Conservation (phyloP, 2,888 invertebrate genomes). For the Leucoma salicis region DNA sequence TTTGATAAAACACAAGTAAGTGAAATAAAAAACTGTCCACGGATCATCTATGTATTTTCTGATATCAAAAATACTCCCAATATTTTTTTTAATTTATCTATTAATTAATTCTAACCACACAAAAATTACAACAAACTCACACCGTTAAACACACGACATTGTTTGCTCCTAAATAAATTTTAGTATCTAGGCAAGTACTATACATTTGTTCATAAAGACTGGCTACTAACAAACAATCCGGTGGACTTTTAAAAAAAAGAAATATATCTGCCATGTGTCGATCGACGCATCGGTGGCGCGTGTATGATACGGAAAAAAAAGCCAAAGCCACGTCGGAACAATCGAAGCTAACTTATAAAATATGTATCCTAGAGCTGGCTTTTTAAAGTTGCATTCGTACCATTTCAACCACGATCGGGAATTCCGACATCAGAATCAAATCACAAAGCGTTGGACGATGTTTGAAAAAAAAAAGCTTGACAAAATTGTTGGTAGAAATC, state of each 20-base stretch:
- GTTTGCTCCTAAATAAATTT: constrained; percentile 15
- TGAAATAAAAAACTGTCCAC: too few species aligned
- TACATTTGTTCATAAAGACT: constrained; percentile 40
- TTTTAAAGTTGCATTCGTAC: constrained; percentile 71
- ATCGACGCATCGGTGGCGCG: constrained; percentile 67
- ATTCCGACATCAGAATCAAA: constrained; percentile 61
- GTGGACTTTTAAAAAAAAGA: constrained; percentile 56
- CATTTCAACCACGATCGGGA: constrained; percentile 76
- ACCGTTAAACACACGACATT: too few species aligned
- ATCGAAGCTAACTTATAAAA: constrained; percentile 81
- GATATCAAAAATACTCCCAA: too few species aligned
- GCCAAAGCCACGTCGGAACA: constrained; percentile 69
- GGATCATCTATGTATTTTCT: too few species aligned
- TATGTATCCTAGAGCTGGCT: constrained; percentile 73
- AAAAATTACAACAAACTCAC: too few species aligned
- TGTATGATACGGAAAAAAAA: constrained; percentile 62
- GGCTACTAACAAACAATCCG: constrained; percentile 60
- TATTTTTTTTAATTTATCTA: too few species aligned
- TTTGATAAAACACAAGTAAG: too few species aligned
- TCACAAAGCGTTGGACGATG: constrained; percentile 39
- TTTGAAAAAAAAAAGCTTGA: constrained; percentile 27
- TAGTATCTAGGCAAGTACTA: constrained; percentile 10
- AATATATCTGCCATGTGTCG: constrained; percentile 65
- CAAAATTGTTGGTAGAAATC: constrained; percentile 24
- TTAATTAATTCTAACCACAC: too few species aligned